Conservation (phyloP, 2,797 vertebrate genomes). For the Amniataba percoides region DNA sequence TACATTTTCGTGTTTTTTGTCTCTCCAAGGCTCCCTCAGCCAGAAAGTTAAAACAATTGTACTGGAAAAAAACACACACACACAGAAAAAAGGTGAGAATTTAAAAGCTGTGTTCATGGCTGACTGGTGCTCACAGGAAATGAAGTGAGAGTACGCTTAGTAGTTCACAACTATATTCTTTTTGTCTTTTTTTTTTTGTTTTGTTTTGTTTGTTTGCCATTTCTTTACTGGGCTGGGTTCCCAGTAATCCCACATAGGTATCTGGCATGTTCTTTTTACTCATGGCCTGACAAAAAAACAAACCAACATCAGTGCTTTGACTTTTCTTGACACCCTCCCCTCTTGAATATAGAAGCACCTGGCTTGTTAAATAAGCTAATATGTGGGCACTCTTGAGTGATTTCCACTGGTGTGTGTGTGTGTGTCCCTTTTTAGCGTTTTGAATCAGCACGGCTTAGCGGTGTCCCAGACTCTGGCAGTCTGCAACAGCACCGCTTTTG, state of each 20-base stretch:
- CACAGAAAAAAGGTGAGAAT: slow-evolving; percentile 26
- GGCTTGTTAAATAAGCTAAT: slow-evolving; percentile 80
- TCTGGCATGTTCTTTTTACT: slow-evolving; percentile 57
- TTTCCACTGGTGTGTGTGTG: slow-evolving; percentile 43
- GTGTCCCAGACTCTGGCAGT: slow-evolving; percentile 75
- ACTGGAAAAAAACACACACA: slow-evolving; percentile 19
- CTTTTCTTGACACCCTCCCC: slow-evolving; percentile 45
- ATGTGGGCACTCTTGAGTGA: slow-evolving; percentile 56
- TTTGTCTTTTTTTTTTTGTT: slow-evolving; percentile 41
- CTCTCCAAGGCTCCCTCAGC: slow-evolving; percentile 48
- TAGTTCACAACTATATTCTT: slow-evolving; percentile 50
- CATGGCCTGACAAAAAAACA: slow-evolving; percentile 37
- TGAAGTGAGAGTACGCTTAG: slow-evolving; percentile 73
- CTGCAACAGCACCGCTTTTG: slow-evolving; percentile 49
- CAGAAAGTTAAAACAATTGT: slow-evolving; percentile 57
- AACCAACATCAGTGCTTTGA: slow-evolving; percentile 44
- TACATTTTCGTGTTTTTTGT: slow-evolving; percentile 50
- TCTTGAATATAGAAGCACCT: slow-evolving; percentile 57
- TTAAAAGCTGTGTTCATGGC: slow-evolving; percentile 50
- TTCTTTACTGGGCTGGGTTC: slow-evolving; percentile 87
- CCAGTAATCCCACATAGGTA: slow-evolving; percentile 74
- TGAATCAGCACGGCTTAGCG: slow-evolving; percentile 55
- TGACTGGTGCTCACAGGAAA: slow-evolving; percentile 67
- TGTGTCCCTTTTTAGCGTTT: slow-evolving; percentile 40
- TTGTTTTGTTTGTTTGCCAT: slow-evolving; percentile 25